Base-by-base conservation (phyloP, 2,113 vertebrate genomes). In the Pteruthius melanotis region DNA sequence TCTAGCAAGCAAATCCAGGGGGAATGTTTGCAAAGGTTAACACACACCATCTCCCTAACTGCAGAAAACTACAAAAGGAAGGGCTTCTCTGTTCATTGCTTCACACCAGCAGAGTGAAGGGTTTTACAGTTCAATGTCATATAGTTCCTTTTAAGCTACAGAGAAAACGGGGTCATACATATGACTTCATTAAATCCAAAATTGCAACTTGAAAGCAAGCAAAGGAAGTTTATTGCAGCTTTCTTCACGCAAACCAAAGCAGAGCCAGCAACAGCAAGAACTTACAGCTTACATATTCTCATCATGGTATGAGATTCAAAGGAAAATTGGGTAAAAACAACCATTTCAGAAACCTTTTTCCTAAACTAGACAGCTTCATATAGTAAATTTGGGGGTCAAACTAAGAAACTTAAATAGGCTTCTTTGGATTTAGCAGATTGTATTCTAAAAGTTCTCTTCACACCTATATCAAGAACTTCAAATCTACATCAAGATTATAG, bases 171-270 rank as follows among this genome's bases (percentile, higher is more conserved):
- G 49, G 63, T 65, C 54, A 72, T 75, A 79, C 68, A 65, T 37
- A 71, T 23, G 57, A 66, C 56, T 71, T 12, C 28, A 69, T 60
- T 75, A 74, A 81, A 85, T 66, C 45, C 27, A 79, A 70, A 87
- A 63, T 0, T 68, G 26, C 33, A 52, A 45, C 30, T 27, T 70
- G 24, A 91, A 93, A 88, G 60, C 54, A 79, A 83, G 71, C 49
- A 90, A 77, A 49, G n/a, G 19, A 91, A 78, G 31, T 97, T 97
- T 97, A 97, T 96, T 97, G n/a, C 66, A 50, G 60, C 60, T 82
- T 81, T 70, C 59, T 78, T 45, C n/a, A 72, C n/a, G n/a, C 70
- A 97, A 95, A 91, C 45, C 24, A 93, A 90, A 94, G 47, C 60
- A 35, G 5, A 15, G 8, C 31, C 65, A 92, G 57, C 27, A 83